phyloP scores from a whole-genome alignment of 1,140 invertebrate species.

The Aphis craccivora region DNA sequence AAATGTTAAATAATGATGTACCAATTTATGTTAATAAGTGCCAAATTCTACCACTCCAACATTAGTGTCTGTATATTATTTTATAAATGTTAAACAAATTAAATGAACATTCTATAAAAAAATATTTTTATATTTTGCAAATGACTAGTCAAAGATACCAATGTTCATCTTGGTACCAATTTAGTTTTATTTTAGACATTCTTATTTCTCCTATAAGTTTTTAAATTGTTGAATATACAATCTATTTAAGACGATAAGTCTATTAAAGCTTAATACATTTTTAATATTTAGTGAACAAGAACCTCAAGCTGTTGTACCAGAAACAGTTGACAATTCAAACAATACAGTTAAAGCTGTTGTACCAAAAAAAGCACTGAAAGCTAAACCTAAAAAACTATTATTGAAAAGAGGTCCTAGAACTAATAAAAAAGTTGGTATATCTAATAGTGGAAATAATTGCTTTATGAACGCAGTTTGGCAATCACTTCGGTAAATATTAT shows the following conservation, averaged over 20 bases:
- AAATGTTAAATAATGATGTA: neutral
- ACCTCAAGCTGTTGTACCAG: too few species aligned
- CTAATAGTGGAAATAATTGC: conserved; percentile 87
- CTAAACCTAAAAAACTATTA: conserved; percentile 37
- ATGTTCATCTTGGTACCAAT: neutral
- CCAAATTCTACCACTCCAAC: neutral
- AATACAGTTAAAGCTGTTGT: neutral
- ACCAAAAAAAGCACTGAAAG: neutral
- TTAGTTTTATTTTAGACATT: neutral
- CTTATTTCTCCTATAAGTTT: neutral
- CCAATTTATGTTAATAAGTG: neutral
- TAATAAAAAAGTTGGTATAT: conserved; percentile 77
- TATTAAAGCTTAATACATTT: neutral
- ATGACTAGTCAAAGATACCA: neutral
- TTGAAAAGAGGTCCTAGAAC: conserved; percentile 53
- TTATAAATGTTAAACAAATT: neutral
- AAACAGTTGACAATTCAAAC: neutral
- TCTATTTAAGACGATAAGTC: neutral
- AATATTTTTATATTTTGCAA: neutral
- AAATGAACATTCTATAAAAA: neutral
- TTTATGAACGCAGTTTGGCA: conserved; percentile 91
- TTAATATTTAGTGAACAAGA: conserved; percentile 8
- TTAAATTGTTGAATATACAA: neutral
- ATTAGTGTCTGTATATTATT: neutral
- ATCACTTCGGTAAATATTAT: conserved; percentile 71